Base-by-base conservation (phyloP, 2,113 vertebrate genomes). In the Tachysurus vachellii region DNA sequence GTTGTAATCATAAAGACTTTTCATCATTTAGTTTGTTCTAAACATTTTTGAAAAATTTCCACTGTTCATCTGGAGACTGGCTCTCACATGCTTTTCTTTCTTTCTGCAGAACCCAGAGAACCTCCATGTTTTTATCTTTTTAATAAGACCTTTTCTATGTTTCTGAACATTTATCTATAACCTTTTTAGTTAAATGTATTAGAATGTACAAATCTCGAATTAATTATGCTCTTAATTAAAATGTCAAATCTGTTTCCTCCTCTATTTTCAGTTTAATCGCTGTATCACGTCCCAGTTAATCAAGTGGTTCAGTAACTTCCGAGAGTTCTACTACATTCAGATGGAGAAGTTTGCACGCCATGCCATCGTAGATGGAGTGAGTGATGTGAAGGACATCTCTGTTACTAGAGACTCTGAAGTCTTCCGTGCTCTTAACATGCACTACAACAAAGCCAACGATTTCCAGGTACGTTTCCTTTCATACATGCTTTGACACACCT, bases 251-350 rank as follows among this genome's bases (percentile, higher is more conserved):
- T 82, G 54, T n/a, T 50, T 83, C 19, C 42, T 80, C 31, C 13
- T 87, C 42, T 90, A n/a, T 89, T 80, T 90, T 87, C 92, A 99
- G 98, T 99, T 99, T 92, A 98, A 97, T 89, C 97, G 98, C 91
- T 98, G 98, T 93, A 96, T 97, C 93, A 99, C 97, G 70, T 99
- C 98, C 50, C 98, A 99, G 95, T 96, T 99, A 89, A 98, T 99
- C 95, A 99, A 99, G 91, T 99, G 98, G 98, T 99, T 99, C 95
- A 99, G 98, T 92, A 99, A 99, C 93, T 99, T 99, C 91, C 95
- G 98, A 4, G 98, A 99, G 93, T 99, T 99, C 93, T 99, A 97
- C 94, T 99, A 99, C 92, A 99, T 99, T 94, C 98, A 99, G 93
- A 98, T 98, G 96, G 98, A 99, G 93, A 99, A 99, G 94, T 98